Evolutionary conservation across 2,113 vertebrate species (phyloP), one percentile per base, ranked within the genome.

Genomic region (Phoxinus phoxinus): DNA sequence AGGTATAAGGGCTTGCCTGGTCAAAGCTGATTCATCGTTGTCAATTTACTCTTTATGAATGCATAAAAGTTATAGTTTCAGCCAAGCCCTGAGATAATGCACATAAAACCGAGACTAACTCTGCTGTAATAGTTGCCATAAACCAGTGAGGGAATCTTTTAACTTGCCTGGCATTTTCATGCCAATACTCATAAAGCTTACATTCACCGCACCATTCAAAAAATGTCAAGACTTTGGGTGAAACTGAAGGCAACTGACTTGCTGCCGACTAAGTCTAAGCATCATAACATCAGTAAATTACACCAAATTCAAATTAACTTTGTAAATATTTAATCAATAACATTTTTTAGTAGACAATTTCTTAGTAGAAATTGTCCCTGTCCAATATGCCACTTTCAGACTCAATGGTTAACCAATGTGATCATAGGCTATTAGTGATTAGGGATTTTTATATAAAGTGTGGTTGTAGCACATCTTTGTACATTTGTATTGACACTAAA

Each of bases 21-120:
- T 88, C 85, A 82, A 48, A 86, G 91, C 89, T 94, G 93, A 94
- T 94, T 94, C 93, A 93, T 90, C 92, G 92, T 93, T 94, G 91
- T 94, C 92, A 92, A 95, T 94, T 94, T 92, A 92, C 91, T 92
- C 92, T 95, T 95, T 95, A 95, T 95, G 94, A 94, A 94, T 93
- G 92, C 93, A 94, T 95, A 94, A 95, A 95, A 95, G 93, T 95
- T 94, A 95, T 95, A 93, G 93, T 94, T 95, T 92, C 91, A 92
- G 94, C 92, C 93, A 92, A 92, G 93, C 93, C 94, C 94, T 94
- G 93, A 93, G 94, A 95, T 94, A 95, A 95, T 94, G 94, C 93
- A 95, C 93, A 94, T 95, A 95, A 95, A 95, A 94, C 90, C 88
- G 94, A 92, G 91, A 95, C 94, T 95, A 95, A 95, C 94, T 94